A percentile compares a stretch with the other conserved stretches of the same genome.
phyloP scores from a whole-genome alignment of 2,888 invertebrate species.

The Drosophila helvetica region DNA sequence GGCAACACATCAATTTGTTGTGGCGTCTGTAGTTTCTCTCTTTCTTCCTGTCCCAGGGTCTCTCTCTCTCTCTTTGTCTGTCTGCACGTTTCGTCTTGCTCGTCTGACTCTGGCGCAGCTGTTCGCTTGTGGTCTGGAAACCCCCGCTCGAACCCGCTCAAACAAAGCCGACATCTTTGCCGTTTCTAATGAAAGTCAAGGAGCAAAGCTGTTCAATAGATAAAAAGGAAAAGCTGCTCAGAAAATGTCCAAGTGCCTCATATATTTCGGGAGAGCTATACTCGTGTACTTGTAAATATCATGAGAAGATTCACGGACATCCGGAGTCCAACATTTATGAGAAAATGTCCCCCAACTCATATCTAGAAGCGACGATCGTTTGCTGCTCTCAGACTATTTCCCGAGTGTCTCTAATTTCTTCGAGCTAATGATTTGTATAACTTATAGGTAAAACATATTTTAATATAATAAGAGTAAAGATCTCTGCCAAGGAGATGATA shows the following conservation, averaged over 20 bases:
- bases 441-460: too few relatives aligned
- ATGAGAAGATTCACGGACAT: too few relatives aligned
- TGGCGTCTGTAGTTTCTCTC: slow-evolving; percentile 26
- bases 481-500: background rate
- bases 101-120: slow-evolving; percentile 60
- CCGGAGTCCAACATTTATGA: too few relatives aligned
- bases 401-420: background rate
- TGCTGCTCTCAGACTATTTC: background rate
- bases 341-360: too few relatives aligned
- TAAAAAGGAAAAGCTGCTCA: background rate
- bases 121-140: slow-evolving; percentile 48
- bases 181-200: slow-evolving; percentile 63
- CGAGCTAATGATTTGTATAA: too few relatives aligned
- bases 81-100: slow-evolving; percentile 25
- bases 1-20: slow-evolving; percentile 60
- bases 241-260: too few relatives aligned
- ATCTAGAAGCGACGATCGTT: background rate
- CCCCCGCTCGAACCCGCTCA: slow-evolving; percentile 44
- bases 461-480: background rate
- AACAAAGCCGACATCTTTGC: slow-evolving; percentile 44
- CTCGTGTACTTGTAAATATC: too few relatives aligned
- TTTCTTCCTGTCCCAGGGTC: slow-evolving; percentile 4
- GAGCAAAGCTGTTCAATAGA: slow-evolving; percentile 42
- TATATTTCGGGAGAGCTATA: too few relatives aligned
- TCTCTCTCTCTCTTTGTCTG: slow-evolving; percentile 29